Evolutionary conservation across 2,888 invertebrate species (phyloP), one percentile per base, ranked within the genome.

Genomic region (Eristalis pertinax): DNA sequence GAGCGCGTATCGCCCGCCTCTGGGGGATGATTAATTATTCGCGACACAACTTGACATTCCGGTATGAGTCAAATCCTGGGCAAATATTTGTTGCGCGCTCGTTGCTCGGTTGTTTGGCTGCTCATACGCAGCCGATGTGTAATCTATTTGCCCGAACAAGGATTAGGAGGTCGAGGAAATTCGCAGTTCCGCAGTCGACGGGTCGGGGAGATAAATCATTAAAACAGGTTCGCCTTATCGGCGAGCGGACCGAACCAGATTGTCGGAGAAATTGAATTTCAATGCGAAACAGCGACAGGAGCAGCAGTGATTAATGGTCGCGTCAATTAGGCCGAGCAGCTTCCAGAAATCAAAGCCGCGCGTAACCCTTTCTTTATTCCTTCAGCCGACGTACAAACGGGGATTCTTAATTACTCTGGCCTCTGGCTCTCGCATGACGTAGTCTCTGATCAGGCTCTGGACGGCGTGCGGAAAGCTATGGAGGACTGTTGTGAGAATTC

Each of bases 41-140:
- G 87, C 87, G 84, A 80, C 79, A 84, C 56, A 87, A 84, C 87
- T 84, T 87, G 87, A 87, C 87, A 87, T 87, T 87, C 87, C 87
- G 79, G 84, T 84, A 58, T 75, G 76, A 72, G 79, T 87, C 72
- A 76, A 75, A 84, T 76, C 84, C 84, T 84, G 32, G 24, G 76
- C 87, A 87, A 87, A 87, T 87, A 87, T 87, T 87, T 87, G 87
- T 79, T 76, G 80, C 84, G 79, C 58, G 84, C 79, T 63, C 75
- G 75, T 78, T 74, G 72, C 63, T 73, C 77, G 60, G 38, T 64
- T 24, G 29, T 32, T 50, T 72, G 81, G 76, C 76, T 85, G 58
- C 68, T 67, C 65, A 69, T 67, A 77, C 67, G 72, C 32, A 67
- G 11, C 2, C 19, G 19, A 68, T 50, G 72, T 26, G 43, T 87